These are phyloP conservation scores for Brassicogethes aeneus DNA, from an alignment of 2,888 invertebrate species.

Conservation along the genomic window DNA sequence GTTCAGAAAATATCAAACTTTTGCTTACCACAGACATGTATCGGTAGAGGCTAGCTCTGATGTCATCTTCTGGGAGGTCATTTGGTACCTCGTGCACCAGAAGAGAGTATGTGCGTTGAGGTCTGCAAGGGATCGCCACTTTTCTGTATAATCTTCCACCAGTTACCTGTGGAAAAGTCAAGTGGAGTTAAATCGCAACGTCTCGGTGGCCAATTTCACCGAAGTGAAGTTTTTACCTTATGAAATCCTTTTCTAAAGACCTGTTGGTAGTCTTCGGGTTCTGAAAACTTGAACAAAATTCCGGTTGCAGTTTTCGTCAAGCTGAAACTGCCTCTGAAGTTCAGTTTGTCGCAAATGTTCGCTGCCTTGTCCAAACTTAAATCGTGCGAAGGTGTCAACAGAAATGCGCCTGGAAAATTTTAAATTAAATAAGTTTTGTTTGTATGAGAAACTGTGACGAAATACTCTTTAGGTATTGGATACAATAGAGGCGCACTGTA, in stretches of 20 bases:
- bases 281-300: slow-evolving; percentile 80
- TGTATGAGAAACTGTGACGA: too few species aligned
- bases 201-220: not conserved
- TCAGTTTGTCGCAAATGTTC: slow-evolving; percentile 80
- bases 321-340: slow-evolving; percentile 78
- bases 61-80: slow-evolving; percentile 77
- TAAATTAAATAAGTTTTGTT: not conserved
- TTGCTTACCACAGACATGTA: slow-evolving; percentile 59
- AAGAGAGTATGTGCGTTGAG: slow-evolving; percentile 79
- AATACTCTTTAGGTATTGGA: too few species aligned
- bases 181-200: not conserved
- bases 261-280: slow-evolving; percentile 77
- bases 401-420: slow-evolving; percentile 54
- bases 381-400: slow-evolving; percentile 78
- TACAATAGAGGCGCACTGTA: too few species aligned
- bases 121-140: slow-evolving; percentile 77
- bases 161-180: slow-evolving; percentile 47
- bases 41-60: slow-evolving; percentile 56
- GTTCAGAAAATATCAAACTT: too few species aligned
- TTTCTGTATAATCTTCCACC: slow-evolving; percentile 80
- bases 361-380: slow-evolving; percentile 80
- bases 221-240: slow-evolving; percentile 27
- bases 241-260: slow-evolving; percentile 83
- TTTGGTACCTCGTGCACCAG: slow-evolving; percentile 77
- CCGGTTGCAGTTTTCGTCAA: slow-evolving; percentile 83